Evolutionary conservation across 2,888 invertebrate genomes (phyloP).

Genomic region (Lepidochitona cinerea): DNA sequence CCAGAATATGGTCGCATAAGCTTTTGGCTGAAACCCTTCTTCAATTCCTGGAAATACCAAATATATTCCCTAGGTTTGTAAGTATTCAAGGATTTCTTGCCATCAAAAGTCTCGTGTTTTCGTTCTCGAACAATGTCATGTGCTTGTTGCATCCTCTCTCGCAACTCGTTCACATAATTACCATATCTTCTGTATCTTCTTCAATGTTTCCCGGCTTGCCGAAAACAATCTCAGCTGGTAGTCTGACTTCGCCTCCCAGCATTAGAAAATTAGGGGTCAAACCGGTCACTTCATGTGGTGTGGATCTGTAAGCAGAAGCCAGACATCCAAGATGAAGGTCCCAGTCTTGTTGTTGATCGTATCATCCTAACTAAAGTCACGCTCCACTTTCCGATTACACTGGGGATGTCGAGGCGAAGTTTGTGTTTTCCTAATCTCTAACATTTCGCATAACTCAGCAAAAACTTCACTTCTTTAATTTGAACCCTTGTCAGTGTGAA

Average conservation of each 20-base stretch:
- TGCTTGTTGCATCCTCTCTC: conserved; percentile 2
- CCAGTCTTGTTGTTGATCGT: conserved; percentile 25
- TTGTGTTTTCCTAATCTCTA: conserved; percentile 16
- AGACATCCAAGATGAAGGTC: conserved; percentile 27
- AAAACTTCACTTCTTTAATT: conserved; percentile 12
- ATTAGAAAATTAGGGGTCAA: conserved; percentile 29
- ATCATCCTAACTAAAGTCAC: conserved; percentile 26
- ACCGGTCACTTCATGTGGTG: conserved; percentile 22
- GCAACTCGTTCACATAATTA: conserved; percentile 1
- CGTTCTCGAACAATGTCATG: conserved; percentile 17
- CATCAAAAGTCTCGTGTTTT: conserved; percentile 18
- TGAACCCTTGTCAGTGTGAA: background rate
- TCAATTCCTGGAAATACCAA: background rate
- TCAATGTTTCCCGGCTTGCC: background rate
- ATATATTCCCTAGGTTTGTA: background rate
- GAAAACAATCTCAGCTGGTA: conserved; percentile 26
- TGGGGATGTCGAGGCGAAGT: conserved; percentile 24
- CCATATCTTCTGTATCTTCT: background rate
- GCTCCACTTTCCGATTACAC: conserved; percentile 27
- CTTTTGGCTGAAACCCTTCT: background rate
- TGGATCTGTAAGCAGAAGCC: conserved; percentile 28
- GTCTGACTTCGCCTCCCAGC: conserved; percentile 26
- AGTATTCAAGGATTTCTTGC: background rate
- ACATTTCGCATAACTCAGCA: conserved; percentile 1
- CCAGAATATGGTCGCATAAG: background rate